A percentile compares a stretch with the other conserved stretches of the same genome.
Evolutionary conservation across 2,888 invertebrate genomes (phyloP).

Genomic region (Euplexia lucipara): DNA sequence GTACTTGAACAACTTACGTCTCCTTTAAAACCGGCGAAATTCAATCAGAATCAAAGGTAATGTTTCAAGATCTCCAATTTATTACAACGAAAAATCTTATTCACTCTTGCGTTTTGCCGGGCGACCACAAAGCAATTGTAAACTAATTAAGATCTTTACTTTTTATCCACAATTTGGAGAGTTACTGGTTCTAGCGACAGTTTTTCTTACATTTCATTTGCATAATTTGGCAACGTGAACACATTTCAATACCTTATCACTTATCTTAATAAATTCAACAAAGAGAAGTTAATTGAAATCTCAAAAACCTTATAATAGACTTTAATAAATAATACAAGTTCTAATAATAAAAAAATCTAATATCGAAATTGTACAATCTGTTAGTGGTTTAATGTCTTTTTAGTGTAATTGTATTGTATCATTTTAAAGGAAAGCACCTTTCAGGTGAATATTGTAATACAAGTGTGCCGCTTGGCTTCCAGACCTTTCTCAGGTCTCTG

Average conservation of each 20-base stretch:
- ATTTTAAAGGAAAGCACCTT: conserved; percentile 1
- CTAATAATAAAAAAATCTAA: background rate
- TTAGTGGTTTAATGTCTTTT: conserved; percentile 26
- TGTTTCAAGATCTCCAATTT: conserved; percentile 44
- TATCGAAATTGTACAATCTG: background rate
- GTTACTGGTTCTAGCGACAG: conserved; percentile 29
- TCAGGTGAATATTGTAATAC: conserved; percentile 7
- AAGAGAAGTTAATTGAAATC: conserved; percentile 42
- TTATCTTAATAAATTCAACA: conserved; percentile 25
- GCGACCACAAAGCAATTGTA: conserved; percentile 29
- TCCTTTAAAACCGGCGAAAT: conserved; percentile 42
- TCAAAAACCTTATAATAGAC: background rate
- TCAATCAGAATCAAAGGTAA: conserved; percentile 28
- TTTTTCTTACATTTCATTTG: conserved; percentile 45
- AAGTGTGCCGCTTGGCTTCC: conserved; percentile 12
- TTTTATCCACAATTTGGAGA: conserved; percentile 38
- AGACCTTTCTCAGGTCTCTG: conserved; percentile 37
- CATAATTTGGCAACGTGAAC: conserved; percentile 41
- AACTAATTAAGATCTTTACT: conserved; percentile 52
- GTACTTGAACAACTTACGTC: conserved; percentile 24
- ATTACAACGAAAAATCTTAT: conserved; percentile 33
- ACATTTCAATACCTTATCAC: conserved; percentile 35
- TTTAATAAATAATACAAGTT: background rate
- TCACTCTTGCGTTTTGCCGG: conserved; percentile 31
- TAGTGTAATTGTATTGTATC: background rate